phyloP scores from a whole-genome alignment of 2,888 invertebrate genomes.

The Anthophora plumipes region DNA sequence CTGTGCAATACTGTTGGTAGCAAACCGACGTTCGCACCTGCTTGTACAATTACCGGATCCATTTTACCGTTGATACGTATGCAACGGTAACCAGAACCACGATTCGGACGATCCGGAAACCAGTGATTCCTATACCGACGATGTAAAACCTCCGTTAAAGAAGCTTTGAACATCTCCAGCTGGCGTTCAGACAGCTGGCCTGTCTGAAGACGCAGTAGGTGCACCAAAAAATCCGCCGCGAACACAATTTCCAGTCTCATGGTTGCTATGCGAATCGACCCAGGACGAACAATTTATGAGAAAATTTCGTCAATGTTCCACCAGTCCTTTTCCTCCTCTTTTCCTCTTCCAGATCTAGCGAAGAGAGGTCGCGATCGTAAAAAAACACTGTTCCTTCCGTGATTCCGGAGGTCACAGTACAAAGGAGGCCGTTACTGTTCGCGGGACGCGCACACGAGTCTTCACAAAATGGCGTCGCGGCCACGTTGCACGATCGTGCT shows the following conservation, averaged over 20 bases:
- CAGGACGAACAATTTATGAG: conserved; percentile 56
- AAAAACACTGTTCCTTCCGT: conserved; percentile 32
- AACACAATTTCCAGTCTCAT: conserved; percentile 86
- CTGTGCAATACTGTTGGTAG: conserved; percentile 86
- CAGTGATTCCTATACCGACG: conserved; percentile 88
- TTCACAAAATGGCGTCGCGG: conserved; percentile 82
- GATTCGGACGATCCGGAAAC: conserved; percentile 90
- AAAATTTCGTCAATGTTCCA: conserved; percentile 7
- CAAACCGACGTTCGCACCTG: conserved; percentile 88
- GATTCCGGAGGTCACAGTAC: conserved; percentile 60
- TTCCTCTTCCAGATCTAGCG: conserved; percentile 5
- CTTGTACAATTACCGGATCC: conserved; percentile 89
- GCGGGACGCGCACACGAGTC: conserved; percentile 64
- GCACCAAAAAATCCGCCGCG: conserved; percentile 85
- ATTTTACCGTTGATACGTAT: conserved; percentile 90
- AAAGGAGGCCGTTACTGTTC: conserved; percentile 57
- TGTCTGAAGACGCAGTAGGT: conserved; percentile 84
- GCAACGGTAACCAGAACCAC: conserved; percentile 90
- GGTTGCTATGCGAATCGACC: conserved; percentile 59
- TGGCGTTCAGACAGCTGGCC: conserved; percentile 84
- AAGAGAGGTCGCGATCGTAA: conserved; percentile 18
- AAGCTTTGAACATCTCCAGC: conserved; percentile 84
- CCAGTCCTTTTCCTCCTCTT: conserved; percentile 24
- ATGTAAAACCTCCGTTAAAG: conserved; percentile 84
- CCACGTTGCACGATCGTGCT: conserved; percentile 79